Base-by-base conservation (phyloP, 2,113 vertebrate genomes). In the Erythrocercus mccallii region DNA sequence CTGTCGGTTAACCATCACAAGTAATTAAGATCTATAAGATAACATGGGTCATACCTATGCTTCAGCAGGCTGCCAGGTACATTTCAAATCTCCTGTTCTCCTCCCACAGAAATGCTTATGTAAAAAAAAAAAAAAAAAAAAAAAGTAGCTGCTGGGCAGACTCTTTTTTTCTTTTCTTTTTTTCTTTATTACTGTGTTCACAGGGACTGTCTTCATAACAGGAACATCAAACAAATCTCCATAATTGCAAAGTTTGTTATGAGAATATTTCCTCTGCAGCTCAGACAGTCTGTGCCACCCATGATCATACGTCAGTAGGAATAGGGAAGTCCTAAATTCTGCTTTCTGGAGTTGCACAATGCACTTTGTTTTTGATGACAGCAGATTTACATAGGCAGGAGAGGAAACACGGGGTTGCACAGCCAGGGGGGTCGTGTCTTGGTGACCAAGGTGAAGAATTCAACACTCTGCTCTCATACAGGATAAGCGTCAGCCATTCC, bases 1-100 rank as follows among this genome's bases (percentile, higher is more conserved):
- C 78, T 8, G 53, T 50, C 88, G 4, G 91, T 95, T 97, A 96
- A 93, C 66, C 25, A 78, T 97, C 94, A 95, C 21, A 94, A 95
- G 54, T n/a, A 65, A 92, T 96, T 96, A 96, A 89, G 68, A 68
- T 88, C 76, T 78, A 0, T 54, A 61, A 35, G 58, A 79, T 90
- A 77, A 70, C 22, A 1, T 4, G 58, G 87, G 76, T 45, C 57
- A 72, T 81, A 73, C 72, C 74, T 62, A 62, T 76, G 44, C 85
- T 94, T 86, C 65, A 40, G 60, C 86, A 80, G 71, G 74, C 82
- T 92, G 87, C 90, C 93, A 94, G 64, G 56, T 79, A 73, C 81
- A 22, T 66, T 81, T 38, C 53, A 62, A 22, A 86, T 51, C 92
- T 94, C 60, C 8, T 17, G 58, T 40, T 93, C 81, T 62, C 90